Percentiles rank a stretch among this genome's conserved stretches.
Evolutionary conservation across 1,140 invertebrate species (phyloP).

Genomic region (Glomeris maerens): DNA sequence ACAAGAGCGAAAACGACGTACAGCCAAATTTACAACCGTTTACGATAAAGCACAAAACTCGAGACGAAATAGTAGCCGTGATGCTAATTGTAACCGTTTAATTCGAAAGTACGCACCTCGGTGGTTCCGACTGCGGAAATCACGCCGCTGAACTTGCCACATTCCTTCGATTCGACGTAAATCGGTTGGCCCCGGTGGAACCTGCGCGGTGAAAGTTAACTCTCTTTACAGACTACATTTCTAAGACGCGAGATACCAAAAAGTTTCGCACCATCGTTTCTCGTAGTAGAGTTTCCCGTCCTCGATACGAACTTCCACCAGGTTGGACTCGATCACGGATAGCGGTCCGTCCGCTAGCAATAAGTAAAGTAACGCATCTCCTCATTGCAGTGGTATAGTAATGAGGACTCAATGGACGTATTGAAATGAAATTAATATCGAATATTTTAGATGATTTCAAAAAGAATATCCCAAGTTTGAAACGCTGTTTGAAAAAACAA

Average conservation of each 20-base stretch:
- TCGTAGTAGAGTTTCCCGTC: slow-evolving; percentile 89
- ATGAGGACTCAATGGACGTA: no score
- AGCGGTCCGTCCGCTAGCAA: slow-evolving; percentile 12
- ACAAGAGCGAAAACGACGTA: slow-evolving; percentile 23
- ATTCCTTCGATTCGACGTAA: slow-evolving; percentile 75
- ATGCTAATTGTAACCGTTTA: no score
- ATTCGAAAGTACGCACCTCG: slow-evolving; percentile 52
- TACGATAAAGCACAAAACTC: no score
- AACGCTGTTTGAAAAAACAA: neutral
- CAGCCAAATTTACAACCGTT: slow-evolving; percentile 12
- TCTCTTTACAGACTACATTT: neutral
- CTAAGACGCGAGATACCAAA: neutral
- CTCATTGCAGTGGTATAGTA: no score
- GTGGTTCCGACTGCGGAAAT: slow-evolving; percentile 79
- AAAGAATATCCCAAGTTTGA: neutral
- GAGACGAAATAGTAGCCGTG: no score
- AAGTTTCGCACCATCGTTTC: slow-evolving; percentile 56
- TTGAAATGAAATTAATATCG: neutral
- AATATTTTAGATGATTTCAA: neutral
- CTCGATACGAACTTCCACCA: slow-evolving; percentile 66
- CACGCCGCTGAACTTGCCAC: slow-evolving; percentile 62
- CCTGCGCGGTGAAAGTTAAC: slow-evolving; percentile 32
- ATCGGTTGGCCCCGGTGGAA: slow-evolving; percentile 84
- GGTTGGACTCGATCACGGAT: slow-evolving; percentile 19
- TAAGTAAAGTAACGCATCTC: no score